Evolutionary conservation across 1,140 invertebrate species (phyloP).

Genomic region (Rhynchophorus ferrugineus): DNA sequence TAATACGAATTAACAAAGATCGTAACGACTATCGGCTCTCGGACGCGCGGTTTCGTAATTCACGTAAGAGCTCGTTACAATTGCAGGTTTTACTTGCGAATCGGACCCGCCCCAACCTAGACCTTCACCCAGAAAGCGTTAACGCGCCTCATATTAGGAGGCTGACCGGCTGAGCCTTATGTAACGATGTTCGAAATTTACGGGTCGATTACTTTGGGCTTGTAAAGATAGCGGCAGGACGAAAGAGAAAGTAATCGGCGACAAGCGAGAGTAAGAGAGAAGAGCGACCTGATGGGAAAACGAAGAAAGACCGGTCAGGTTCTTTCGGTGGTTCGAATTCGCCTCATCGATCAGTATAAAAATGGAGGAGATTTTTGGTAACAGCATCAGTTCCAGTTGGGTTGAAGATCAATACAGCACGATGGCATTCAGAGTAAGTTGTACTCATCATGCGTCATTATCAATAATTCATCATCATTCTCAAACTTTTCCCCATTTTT

Average conservation of each 20-base stretch:
- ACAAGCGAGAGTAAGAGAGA: constrained; percentile 5
- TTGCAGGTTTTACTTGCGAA: too few relatives aligned
- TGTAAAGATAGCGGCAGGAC: constrained; percentile 1
- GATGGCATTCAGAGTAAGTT: constrained; percentile 31
- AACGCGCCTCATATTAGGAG: neutral
- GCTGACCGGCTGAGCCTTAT: constrained; percentile 4
- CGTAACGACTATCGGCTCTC: too few relatives aligned
- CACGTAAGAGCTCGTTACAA: too few relatives aligned
- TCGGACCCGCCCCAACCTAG: constrained; percentile 33
- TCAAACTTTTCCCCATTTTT: neutral
- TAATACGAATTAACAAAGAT: too few relatives aligned
- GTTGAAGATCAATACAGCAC: constrained; percentile 5
- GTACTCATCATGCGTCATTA: too few relatives aligned
- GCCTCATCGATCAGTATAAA: constrained; percentile 20
- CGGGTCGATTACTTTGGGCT: constrained; percentile 4
- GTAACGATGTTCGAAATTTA: constrained; percentile 5
- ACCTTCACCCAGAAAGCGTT: constrained; percentile 28
- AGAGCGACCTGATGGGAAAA: neutral
- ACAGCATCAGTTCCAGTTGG: constrained; percentile 13
- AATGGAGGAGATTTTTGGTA: constrained; percentile 12
- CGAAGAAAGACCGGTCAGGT: neutral
- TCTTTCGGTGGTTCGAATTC: neutral
- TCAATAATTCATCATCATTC: constrained; percentile 4
- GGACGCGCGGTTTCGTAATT: too few relatives aligned
- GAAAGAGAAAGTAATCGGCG: constrained; percentile 14